Conservation (phyloP, 2,797 vertebrate species). For the Halcyon leucocephala region DNA sequence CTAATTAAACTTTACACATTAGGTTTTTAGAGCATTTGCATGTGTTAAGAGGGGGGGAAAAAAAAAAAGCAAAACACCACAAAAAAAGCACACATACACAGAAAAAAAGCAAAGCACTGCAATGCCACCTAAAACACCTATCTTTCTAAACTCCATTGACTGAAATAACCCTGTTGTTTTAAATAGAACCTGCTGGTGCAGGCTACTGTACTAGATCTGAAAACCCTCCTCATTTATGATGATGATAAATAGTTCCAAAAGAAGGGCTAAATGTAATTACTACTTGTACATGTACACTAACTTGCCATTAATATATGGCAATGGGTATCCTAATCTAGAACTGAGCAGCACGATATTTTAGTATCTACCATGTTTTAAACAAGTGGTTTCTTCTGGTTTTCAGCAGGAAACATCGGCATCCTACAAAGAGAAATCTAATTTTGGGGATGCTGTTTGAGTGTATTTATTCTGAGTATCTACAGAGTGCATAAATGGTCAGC, state of each 20-base stretch:
- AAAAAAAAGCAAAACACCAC: not conserved
- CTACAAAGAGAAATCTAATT: not conserved
- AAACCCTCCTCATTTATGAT: not conserved
- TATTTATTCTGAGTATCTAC: not conserved
- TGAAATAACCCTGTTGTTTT: not conserved
- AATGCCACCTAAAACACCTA: not conserved
- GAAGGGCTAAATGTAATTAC: not conserved
- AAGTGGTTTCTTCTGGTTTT: not conserved
- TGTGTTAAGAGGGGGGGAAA: not conserved
- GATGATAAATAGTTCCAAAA: not conserved
- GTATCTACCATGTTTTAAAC: not conserved
- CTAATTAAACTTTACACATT: not conserved
- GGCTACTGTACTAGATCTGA: not conserved
- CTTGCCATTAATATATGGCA: not conserved
- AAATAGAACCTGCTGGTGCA: not conserved
- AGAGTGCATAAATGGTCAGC: not conserved
- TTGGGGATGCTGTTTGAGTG: not conserved
- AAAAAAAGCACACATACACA: too few species aligned
- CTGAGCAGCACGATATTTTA: not conserved
- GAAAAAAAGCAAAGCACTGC: not conserved
- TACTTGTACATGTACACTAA: not conserved
- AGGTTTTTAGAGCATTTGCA: not conserved
- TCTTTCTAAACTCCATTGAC: not conserved
- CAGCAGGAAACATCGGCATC: not conserved
- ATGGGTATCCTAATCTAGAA: not conserved